Evolutionary conservation across 2,113 vertebrate genomes (phyloP).

Genomic region (Esox niger): DNA sequence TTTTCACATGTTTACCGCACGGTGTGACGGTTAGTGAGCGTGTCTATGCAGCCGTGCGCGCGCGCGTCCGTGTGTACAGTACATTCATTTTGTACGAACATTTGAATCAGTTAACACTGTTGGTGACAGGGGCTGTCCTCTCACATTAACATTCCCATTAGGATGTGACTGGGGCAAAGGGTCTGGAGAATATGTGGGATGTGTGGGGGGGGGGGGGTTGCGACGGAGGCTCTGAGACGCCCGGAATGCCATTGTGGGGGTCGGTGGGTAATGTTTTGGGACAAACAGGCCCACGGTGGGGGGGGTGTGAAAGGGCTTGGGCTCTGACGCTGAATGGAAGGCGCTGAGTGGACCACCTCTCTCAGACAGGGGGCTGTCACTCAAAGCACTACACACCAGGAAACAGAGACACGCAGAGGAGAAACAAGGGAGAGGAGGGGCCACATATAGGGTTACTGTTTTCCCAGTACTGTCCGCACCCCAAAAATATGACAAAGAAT

Average conservation of each 20-base stretch:
- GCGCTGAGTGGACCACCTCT: constrained; percentile 77
- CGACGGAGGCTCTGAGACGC: constrained; percentile 54
- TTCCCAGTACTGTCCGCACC: no score
- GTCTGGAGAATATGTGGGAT: constrained; percentile 1
- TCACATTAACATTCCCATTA: constrained; percentile 78
- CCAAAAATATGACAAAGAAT: no score
- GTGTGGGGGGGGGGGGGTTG: constrained; percentile 75
- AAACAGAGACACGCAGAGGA: not conserved
- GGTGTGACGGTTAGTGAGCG: not conserved
- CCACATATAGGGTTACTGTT: no score
- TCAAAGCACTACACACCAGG: no score
- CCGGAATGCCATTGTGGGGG: constrained; percentile 83
- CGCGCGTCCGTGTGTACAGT: not conserved
- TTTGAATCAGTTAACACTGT: constrained; percentile 70
- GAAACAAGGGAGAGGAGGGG: not conserved
- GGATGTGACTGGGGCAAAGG: not conserved
- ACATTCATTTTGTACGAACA: constrained; percentile 10
- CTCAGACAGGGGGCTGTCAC: constrained; percentile 45
- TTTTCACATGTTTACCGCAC: not conserved
- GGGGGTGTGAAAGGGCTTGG: constrained; percentile 82
- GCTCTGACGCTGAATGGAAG: constrained; percentile 81
- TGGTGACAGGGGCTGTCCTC: constrained; percentile 53
- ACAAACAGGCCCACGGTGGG: constrained; percentile 85
- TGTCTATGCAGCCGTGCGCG: not conserved
- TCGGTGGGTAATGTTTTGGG: constrained; percentile 82